A percentile compares a stretch with the other conserved stretches of the same genome.
These are phyloP conservation scores for Sus scrofa DNA, from an alignment of 2,113 vertebrate genomes.

Conservation along the genomic window T2T-Sscrofa CM000814.6:88303501-88304000, in stretches of 20 bases:
- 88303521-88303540: neutral
- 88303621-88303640: neutral
- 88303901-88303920: conserved; percentile 50
- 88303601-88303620: neutral
- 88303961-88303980: neutral
- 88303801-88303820: neutral
- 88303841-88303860: conserved; percentile 59
- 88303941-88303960: neutral
- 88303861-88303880: conserved; percentile 40
- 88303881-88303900: conserved; percentile 60
- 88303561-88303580: neutral
- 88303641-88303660: neutral
- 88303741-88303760: neutral
- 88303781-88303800: neutral
- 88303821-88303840: neutral
- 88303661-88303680: neutral
- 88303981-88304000: neutral
- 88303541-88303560: neutral
- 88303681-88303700: neutral
- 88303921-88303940: neutral
- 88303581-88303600: neutral
- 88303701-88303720: neutral
- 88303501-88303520: neutral
- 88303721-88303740: neutral
- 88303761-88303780: neutral